Conservation (phyloP, 2,888 invertebrate genomes). For the Parnassius mnemosyne region DNA sequence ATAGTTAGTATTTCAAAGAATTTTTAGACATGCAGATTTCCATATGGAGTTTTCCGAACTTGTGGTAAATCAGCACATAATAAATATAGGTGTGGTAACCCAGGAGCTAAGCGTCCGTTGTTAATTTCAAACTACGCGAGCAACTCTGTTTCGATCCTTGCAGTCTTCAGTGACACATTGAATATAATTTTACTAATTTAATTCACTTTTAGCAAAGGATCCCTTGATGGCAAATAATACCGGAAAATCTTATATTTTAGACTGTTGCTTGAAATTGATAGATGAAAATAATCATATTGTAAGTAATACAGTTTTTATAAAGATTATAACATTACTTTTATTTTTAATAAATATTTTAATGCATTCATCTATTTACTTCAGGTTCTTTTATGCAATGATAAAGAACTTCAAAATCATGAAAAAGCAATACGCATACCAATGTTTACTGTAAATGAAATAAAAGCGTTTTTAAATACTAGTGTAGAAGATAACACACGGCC, state of each 20-base stretch:
- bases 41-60: too few species aligned
- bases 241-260: conserved; percentile 18
- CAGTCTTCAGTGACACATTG: too few species aligned
- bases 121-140: too few species aligned
- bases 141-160: too few species aligned
- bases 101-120: too few species aligned
- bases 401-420: conserved; percentile 38
- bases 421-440: conserved; percentile 34
- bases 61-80: too few species aligned
- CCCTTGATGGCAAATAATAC: not conserved
- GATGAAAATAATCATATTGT: conserved; percentile 26
- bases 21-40: too few species aligned
- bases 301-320: conserved; percentile 8
- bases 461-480: conserved; percentile 33
- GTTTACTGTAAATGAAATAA: conserved; percentile 44
- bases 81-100: too few species aligned
- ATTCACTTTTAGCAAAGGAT: conserved; percentile 12
- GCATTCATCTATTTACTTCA: conserved; percentile 36
- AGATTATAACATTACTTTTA: not conserved
- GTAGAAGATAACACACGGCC: conserved; percentile 3
- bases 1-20: too few species aligned
- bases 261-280: conserved; percentile 26
- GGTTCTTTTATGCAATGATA: conserved; percentile 50
- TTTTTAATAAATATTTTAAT: not conserved
- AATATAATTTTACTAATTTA: too few species aligned